These are phyloP conservation scores for Ficedula albicollis DNA, from an alignment of 2,797 vertebrate species.

Conservation along the genomic window DNA sequence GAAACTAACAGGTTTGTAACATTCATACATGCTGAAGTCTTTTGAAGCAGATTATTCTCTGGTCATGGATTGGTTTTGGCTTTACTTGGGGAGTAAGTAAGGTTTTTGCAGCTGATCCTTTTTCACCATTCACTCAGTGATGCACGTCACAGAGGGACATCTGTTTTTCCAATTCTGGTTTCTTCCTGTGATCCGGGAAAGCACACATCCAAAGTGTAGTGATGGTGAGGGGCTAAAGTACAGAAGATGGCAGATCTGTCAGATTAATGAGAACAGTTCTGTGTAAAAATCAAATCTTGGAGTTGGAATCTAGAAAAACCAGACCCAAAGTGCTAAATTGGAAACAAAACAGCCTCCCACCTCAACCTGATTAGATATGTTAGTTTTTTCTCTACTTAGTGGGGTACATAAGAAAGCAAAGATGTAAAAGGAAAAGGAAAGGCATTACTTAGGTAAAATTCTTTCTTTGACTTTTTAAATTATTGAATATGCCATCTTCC, in stretches of 20 bases:
- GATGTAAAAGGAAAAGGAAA: neutral
- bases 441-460: neutral
- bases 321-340: neutral
- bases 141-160: neutral
- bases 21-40: neutral
- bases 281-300: neutral
- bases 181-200: neutral
- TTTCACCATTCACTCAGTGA: neutral
- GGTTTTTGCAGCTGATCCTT: neutral
- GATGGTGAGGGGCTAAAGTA: neutral
- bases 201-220: neutral
- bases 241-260: neutral
- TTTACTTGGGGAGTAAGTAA: neutral
- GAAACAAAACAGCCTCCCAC: neutral
- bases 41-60: neutral
- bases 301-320: neutral
- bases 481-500: neutral
- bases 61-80: neutral
- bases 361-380: neutral
- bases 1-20: neutral
- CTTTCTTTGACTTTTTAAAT: neutral
- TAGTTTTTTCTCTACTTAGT: neutral
- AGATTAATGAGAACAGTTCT: neutral
- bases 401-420: neutral
- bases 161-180: neutral